Conservation (phyloP, 2,888 invertebrate genomes). For the Drosophila subsilvestris region DNA sequence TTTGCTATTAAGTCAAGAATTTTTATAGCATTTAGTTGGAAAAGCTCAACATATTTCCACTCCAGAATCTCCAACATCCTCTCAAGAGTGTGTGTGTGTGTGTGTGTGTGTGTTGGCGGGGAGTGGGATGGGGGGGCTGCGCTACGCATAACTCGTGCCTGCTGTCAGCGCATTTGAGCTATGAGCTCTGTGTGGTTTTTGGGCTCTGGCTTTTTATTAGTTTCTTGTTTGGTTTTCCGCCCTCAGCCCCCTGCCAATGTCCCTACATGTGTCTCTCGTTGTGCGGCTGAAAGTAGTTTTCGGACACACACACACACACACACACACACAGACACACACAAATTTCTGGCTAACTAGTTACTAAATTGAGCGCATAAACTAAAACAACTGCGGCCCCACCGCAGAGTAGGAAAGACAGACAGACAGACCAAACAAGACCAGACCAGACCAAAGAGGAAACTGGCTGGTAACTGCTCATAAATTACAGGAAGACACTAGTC, state of each 20-base stretch:
- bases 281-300: constrained; percentile 62
- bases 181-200: constrained; percentile 74
- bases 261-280: background rate
- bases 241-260: background rate
- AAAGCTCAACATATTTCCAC: constrained; percentile 73
- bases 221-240: constrained; percentile 58
- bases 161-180: constrained; percentile 78
- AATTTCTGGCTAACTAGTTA: constrained; percentile 73
- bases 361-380: constrained; percentile 77
- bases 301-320: constrained; percentile 11
- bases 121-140: background rate
- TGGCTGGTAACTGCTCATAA: constrained; percentile 61
- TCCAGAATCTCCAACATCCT: constrained; percentile 4
- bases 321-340: constrained; percentile 6
- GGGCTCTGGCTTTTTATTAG: constrained; percentile 72
- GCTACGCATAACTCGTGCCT: constrained; percentile 76
- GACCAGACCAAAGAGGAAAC: constrained; percentile 48
- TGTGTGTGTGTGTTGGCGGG: too few relatives aligned
- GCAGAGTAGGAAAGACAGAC: background rate
- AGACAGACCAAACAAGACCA: constrained; percentile 12
- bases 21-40: constrained; percentile 80
- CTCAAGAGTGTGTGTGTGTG: too few relatives aligned
- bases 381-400: constrained; percentile 58
- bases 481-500: constrained; percentile 66
- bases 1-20: constrained; percentile 79